Percentiles rank a stretch among this genome's conserved stretches.
phyloP scores from a whole-genome alignment of 2,113 vertebrate genomes.

The Plecotus auritus region DNA sequence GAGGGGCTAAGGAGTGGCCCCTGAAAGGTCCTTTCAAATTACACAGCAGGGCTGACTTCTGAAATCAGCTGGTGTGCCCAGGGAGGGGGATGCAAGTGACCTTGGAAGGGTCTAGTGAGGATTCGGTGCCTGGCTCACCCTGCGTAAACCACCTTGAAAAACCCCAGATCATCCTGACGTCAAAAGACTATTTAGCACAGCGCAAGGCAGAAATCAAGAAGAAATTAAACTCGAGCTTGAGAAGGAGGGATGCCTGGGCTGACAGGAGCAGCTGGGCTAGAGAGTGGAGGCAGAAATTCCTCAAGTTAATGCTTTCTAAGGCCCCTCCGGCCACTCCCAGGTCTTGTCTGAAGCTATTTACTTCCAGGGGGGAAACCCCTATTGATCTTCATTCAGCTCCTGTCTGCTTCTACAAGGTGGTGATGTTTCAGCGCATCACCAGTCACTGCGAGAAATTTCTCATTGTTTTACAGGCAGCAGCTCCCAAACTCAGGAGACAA shows the following conservation, averaged over 20 bases:
- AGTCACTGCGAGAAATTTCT: slow-evolving; percentile 69
- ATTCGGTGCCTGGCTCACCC: background rate
- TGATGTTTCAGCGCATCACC: slow-evolving; percentile 70
- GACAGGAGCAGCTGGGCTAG: slow-evolving; percentile 45
- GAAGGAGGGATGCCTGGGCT: background rate
- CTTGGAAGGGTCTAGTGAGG: background rate
- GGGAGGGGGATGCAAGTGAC: background rate
- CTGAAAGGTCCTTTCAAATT: background rate
- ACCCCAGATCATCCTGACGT: slow-evolving; percentile 12
- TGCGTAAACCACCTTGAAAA: background rate
- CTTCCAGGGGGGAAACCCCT: slow-evolving; percentile 69
- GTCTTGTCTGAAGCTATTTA: slow-evolving; percentile 85
- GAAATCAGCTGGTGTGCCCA: background rate
- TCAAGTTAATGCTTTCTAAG: slow-evolving; percentile 73
- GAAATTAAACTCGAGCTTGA: slow-evolving; percentile 41
- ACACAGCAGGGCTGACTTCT: background rate
- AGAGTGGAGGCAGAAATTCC: slow-evolving; percentile 56
- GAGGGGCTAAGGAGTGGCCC: background rate
- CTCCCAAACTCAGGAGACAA: slow-evolving; percentile 37
- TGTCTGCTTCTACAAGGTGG: slow-evolving; percentile 70
- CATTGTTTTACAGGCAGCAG: slow-evolving; percentile 67
- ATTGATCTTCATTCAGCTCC: slow-evolving; percentile 81
- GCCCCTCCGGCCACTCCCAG: slow-evolving; percentile 72
- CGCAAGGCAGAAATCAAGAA: background rate
- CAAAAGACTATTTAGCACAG: slow-evolving; percentile 25